Base-by-base conservation (phyloP, 1,140 invertebrate species). In the Anagrus nilaparvatae region DNA sequence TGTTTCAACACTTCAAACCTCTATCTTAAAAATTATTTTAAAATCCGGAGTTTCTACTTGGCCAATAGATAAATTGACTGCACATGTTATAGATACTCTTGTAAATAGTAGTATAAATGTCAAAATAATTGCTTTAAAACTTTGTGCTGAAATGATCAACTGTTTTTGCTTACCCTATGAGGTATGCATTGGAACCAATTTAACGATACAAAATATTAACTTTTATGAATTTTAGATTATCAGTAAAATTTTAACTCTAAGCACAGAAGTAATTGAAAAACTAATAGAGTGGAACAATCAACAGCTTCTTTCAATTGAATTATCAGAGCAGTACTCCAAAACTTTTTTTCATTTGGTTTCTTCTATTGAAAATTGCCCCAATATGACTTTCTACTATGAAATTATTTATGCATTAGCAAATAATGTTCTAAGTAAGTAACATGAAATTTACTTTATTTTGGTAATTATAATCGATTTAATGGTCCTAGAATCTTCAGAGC, bases 1-100 rank as follows among this genome's bases (percentile, higher is more conserved):
- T 29, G 27, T 63, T 23, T 41, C 48, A 23, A 38, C 32, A 19
- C 44, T 56, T 31, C 52, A 58, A 50, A 46, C 44, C 37, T 59
- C 58, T 8, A 50, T 66, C 36, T 43, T 64, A 40, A 54, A 60
- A 56, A 61, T 66, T 35, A 54, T 67, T 36, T 38, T 46, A 12
- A 55, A 60, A 37, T 54, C 58, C 23, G 53, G 56, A 18, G 43
- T 60, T 27, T 54, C 50, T 9, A 43, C 33, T 17, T 62, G 59
- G 59, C 39, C 58, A 35, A 34, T 31, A 8, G 17, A 30, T 20
- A 33, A 25, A 28, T 37, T 67, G 0, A 63, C 52, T 51, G 17
- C 46, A 3, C 49, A 47, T 36, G 18, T 57, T 23, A 40, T 55
- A 8, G 41, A 46, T 46, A 49, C 58, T 14, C 30, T 67, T 5